phyloP scores from a whole-genome alignment of 2,888 invertebrate species.

The Diaphora mendica region DNA sequence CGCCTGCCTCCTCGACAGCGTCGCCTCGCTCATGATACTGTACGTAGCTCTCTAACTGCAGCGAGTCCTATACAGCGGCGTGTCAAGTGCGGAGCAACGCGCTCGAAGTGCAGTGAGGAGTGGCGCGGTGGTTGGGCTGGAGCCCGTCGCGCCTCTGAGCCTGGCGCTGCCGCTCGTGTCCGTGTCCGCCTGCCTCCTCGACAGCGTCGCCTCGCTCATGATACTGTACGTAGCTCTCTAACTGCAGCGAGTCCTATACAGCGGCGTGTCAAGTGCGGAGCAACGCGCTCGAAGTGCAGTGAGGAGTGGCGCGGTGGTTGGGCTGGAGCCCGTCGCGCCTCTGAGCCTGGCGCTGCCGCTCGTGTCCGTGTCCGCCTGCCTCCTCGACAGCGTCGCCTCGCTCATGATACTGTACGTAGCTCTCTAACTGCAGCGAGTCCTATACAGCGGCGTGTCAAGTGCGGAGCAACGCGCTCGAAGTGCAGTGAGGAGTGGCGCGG shows the following conservation, averaged over 20 bases:
- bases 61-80: too few species aligned
- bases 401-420: constrained; percentile 69
- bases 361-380: constrained; percentile 53
- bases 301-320: constrained; percentile 22
- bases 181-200: too few species aligned
- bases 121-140: too few species aligned
- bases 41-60: constrained; percentile 47
- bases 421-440: background rate
- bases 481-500: too few species aligned
- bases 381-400: constrained; percentile 61
- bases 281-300: constrained; percentile 35
- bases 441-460: too few species aligned
- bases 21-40: constrained; percentile 66
- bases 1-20: constrained; percentile 59
- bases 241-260: constrained; percentile 50
- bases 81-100: too few species aligned
- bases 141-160: too few species aligned
- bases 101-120: too few species aligned
- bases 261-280: constrained; percentile 39
- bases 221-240: too few species aligned
- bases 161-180: too few species aligned
- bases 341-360: constrained; percentile 56
- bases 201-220: too few species aligned
- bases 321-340: constrained; percentile 18
- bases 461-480: too few species aligned